phyloP scores from a whole-genome alignment of 2,888 invertebrate genomes.

The Nasonia oneida region DNA sequence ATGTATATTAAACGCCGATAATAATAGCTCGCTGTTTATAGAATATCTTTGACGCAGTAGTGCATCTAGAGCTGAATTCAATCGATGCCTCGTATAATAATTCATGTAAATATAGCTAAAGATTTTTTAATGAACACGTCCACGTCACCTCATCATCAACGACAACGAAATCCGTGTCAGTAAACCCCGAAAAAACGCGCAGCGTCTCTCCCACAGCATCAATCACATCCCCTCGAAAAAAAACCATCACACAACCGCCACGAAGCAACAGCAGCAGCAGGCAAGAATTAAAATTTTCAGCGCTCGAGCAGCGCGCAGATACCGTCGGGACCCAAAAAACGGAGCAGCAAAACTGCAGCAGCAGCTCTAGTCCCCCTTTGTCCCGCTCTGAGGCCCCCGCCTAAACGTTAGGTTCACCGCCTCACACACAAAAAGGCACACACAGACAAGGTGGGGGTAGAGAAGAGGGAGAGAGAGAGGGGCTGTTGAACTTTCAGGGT shows the following conservation, averaged over 20 bases:
- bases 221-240: not conserved
- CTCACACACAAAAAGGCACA: not conserved
- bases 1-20: not conserved
- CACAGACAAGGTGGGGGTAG: not conserved
- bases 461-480: conserved; percentile 49
- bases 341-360: conserved; percentile 40
- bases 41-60: not conserved
- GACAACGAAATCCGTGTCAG: not conserved
- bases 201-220: not conserved
- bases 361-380: conserved; percentile 8
- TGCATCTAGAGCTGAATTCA: not conserved
- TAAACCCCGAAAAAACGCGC: not conserved
- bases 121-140: conserved; percentile 5
- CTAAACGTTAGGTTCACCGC: conserved; percentile 12
- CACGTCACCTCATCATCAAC: not conserved
- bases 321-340: conserved; percentile 12
- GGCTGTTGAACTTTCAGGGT: conserved; percentile 78
- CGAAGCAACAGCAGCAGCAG: not conserved
- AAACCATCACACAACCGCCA: not conserved
- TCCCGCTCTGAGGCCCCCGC: not conserved
- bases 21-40: not conserved
- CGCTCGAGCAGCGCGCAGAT: not conserved
- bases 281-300: not conserved
- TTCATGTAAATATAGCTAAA: not conserved
- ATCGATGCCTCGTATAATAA: not conserved